Base-by-base conservation (phyloP, 92 coral and sea anemone species). In the Chrysogorgia sp. region DNA sequence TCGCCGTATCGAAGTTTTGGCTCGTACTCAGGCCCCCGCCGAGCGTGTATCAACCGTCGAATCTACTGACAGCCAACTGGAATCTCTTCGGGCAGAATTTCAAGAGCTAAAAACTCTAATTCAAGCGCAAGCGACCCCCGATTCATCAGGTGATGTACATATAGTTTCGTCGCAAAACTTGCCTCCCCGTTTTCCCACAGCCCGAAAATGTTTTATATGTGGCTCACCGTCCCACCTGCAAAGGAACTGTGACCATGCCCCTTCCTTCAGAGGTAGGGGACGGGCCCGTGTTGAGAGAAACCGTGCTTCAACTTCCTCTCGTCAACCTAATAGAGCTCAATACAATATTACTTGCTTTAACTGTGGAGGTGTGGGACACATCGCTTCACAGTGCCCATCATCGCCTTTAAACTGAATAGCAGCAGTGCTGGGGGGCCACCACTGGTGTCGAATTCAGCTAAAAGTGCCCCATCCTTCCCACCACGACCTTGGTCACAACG, bases 401-500 rank as follows among this genome's bases (percentile, higher is more conserved):
- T 67, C 58, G 58, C 77, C 26, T 67, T 55, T 52, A 66, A 80
- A 80, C 76, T 66, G 26, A 33, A 67, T 45, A 14, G 35, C 68
- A 67, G 52, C 77, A 28, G 47, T 80, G 69, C 77, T 29, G 52
- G 43, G 75, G 75, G 62, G n/a, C n/a, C 83, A 63, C 74, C 75
- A 65, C 75, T 50, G 83, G 83, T 78, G 66, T 34, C 50, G 41
- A 78, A 78, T 31, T 31, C 83, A 53, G 53, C 59, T 34, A 57
- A 66, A 32, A 80, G 77, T 80, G 63, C 83, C 84, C 60, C 77
- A 65, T 40, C 35, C 56, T 50, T 20, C 35, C 58, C 64, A 47
- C 85, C 69, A 49, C 80, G 58, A 25, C 81, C 86, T 40, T 82
- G 81, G 75, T 69, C 81, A n/a, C n/a, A n/a, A n/a, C n/a, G 74